Base-by-base conservation (phyloP, 2,888 invertebrate species). In the Aphrophora alni region DNA sequence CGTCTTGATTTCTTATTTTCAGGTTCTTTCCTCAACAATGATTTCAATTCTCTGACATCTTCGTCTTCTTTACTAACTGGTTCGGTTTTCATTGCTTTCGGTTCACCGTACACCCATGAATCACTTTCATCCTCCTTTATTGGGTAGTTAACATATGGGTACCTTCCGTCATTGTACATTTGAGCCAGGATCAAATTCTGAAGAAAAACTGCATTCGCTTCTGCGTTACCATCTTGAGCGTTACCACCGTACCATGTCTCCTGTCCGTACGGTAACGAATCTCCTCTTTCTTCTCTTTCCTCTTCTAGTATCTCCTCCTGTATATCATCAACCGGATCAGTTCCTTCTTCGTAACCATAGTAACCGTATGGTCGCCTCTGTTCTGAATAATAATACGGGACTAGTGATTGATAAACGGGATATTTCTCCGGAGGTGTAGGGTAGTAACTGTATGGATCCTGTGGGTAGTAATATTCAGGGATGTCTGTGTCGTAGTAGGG, bases 41-140 rank as follows among this genome's bases (percentile, higher is more conserved):
- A 91, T 86, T 93, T 93, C 77, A 93, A 87, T 85, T 93, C 92
- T 81, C 90, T 89, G 0, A 92, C 93, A 81, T 93, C 92, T 87
- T 93, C 92, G 84, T 93, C 93, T 84, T 93, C 93, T 73, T 88
- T 86, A 69, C 89, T 25, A 25, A 38, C 44, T 0, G 78, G 74
- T 79, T 68, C 76, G 7, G 51, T 38, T 71, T 78, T 81, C 71
- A 76, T 33, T 21, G 82, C 74, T 69, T 80, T 79, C 0, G 83
- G 83, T 33, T 84, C 84, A 10, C 85, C 86, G 78, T 85, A 86
- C 21, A 85, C 84, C 83, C 84, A 85, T 14, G 83, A 89, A 87
- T 86, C 90, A 88, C 82, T 89, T 88, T 90, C 89, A 82, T 89
- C 87, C 84, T 83, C 80, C 21, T 83, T 79, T 14, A 51, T 77